phyloP scores from a whole-genome alignment of 1,140 invertebrate genomes.

The Marisa cornuarietis region DNA sequence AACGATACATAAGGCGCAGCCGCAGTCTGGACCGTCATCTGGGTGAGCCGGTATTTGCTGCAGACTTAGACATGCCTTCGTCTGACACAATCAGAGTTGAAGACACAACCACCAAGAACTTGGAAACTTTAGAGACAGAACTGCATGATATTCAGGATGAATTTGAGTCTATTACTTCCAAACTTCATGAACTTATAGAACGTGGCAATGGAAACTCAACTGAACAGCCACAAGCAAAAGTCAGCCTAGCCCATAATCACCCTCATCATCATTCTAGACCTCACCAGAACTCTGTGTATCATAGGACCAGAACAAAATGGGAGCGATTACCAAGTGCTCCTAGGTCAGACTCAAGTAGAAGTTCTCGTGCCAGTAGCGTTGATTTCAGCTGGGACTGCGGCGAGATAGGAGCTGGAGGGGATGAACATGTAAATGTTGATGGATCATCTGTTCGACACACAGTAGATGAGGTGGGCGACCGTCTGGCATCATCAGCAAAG shows the following conservation, averaged over 20 bases:
- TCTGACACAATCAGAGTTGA: constrained; percentile 33
- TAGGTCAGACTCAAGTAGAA: constrained; percentile 28
- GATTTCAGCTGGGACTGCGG: constrained; percentile 47
- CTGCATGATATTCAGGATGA: constrained; percentile 55
- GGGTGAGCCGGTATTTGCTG: constrained; percentile 15
- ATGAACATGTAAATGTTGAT: constrained; percentile 5
- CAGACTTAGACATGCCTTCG: constrained; percentile 18
- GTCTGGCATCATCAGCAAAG: too few species aligned
- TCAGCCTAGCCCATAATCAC: constrained; percentile 1
- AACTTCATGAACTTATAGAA: constrained; percentile 45
- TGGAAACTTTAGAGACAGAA: constrained; percentile 55
- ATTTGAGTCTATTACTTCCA: constrained; percentile 52
- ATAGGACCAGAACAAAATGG: constrained; percentile 30
- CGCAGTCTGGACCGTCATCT: constrained; percentile 36
- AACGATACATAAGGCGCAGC: constrained; percentile 21
- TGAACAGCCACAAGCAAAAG: neutral
- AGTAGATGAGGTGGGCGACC: neutral
- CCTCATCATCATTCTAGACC: constrained; percentile 5
- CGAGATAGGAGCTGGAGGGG: constrained; percentile 22
- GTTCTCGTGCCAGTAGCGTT: constrained; percentile 39
- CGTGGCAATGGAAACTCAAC: constrained; percentile 18
- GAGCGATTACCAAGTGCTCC: constrained; percentile 30
- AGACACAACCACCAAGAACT: constrained; percentile 33
- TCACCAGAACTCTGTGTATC: constrained; percentile 1
- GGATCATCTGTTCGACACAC: neutral